Evolutionary conservation across 2,113 vertebrate species (phyloP), one percentile per base, ranked within the genome.

Genomic region (Zosterops hypoxanthus): DNA sequence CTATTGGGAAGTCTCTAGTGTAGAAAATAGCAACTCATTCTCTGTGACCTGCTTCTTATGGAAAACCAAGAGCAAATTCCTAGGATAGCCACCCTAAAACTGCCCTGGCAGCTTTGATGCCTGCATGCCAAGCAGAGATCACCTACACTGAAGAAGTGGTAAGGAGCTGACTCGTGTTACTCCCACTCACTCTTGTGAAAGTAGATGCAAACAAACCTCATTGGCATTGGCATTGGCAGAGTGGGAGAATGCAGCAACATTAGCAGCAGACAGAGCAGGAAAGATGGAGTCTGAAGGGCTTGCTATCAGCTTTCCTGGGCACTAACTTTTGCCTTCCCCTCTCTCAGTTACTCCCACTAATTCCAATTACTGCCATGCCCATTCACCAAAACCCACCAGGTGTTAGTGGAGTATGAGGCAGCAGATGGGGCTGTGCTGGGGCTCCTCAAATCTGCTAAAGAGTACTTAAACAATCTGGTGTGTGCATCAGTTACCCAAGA

Each of bases 121-220:
- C 56, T 52, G 33, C 61, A 6, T n/a, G 79, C 63, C 52, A 55
- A 86, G 76, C n/a, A 33, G 79, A 70, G 46, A 79, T 80, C 50
- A 77, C 39, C 55, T 47, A 12, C 39, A 2, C 25, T 57, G 77
- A 60, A 65, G 49, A 86, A 77, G 78, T 39, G 33, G 44, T 52
- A 24, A 91, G 87, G 59, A 83, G 72, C 76, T 96, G 79, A 86
- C 53, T 94, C 71, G 63, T 2, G 46, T 55, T 50, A 39, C 90
- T 85, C 84, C 93, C 66, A 70, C 89, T 84, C 36, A 7, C 22
- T 61, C 78, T 88, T 95, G 55, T 61, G 91, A 69, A 94, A 90
- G 78, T 81, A 34, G 73, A 26, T 44, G 50, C 82, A 76, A 89
- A 59, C 52, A 76, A 39, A 79, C 55, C 63, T 91, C 9, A 1